A percentile compares a stretch with the other conserved stretches of the same genome.
phyloP scores from a whole-genome alignment of 2,113 vertebrate genomes.

The Astur gentilis region DNA sequence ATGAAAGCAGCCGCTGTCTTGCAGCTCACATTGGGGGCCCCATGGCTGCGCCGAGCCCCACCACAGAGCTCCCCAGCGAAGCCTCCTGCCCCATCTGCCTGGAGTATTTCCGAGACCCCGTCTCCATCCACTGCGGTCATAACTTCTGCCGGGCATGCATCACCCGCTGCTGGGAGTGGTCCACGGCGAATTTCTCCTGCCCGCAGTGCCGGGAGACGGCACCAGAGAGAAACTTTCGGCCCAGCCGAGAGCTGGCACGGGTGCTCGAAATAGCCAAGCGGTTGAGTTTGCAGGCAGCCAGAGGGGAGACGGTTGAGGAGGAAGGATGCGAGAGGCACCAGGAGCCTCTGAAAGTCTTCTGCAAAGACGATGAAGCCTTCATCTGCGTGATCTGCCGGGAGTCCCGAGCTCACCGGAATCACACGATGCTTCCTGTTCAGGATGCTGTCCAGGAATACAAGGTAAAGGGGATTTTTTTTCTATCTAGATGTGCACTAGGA shows the following conservation, averaged over 20 bases:
- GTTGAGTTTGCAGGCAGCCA: background rate
- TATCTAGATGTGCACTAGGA: fast-evolving
- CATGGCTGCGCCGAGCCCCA: background rate
- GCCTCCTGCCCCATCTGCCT: constrained; percentile 61
- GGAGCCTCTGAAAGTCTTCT: constrained; percentile 38
- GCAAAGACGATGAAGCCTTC: background rate
- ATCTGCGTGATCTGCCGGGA: constrained; percentile 53
- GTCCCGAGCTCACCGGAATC: background rate
- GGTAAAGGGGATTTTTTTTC: background rate
- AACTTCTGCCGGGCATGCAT: constrained; percentile 64
- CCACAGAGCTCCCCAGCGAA: background rate
- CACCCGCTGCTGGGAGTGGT: constrained; percentile 5
- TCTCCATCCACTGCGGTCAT: constrained; percentile 56
- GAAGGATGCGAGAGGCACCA: background rate
- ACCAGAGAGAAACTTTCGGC: background rate
- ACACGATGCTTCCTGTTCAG: background rate
- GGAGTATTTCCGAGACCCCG: constrained; percentile 47
- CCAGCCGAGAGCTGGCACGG: constrained; percentile 1
- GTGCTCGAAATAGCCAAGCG: background rate
- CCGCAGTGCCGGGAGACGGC: background rate
- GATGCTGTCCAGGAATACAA: background rate
- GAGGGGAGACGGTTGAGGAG: background rate
- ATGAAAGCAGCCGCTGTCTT: background rate
- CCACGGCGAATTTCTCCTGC: background rate
- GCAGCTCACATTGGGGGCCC: fast-evolving